Evolutionary conservation across 2,888 invertebrate genomes (phyloP).

Genomic region (Tridacna gigas): DNA sequence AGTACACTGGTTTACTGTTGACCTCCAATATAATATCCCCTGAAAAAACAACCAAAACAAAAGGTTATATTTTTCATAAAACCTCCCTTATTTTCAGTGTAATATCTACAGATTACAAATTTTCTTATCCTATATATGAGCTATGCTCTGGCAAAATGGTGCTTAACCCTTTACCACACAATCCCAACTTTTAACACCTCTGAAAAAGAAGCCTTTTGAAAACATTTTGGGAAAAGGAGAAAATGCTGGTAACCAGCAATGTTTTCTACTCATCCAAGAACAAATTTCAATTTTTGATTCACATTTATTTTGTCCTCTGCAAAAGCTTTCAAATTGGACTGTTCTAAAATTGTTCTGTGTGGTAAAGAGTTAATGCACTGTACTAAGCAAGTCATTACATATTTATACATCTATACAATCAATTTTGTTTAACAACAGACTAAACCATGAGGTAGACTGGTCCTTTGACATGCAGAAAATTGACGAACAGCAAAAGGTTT

Average conservation of each 20-base stretch:
- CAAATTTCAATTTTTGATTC: background rate
- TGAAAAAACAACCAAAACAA: conserved; percentile 2
- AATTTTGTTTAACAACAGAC: no score
- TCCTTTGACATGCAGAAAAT: no score
- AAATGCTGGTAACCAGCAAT: background rate
- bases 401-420: no score
- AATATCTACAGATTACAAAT: no score
- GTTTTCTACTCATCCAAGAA: background rate
- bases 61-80: background rate
- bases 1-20: conserved; percentile 73
- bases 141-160: no score
- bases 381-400: no score
- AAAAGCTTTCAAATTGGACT: background rate
- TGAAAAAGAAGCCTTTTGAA: background rate
- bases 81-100: no score
- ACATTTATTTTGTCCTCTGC: background rate
- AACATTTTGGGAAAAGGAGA: background rate
- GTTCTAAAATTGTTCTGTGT: background rate
- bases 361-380: background rate
- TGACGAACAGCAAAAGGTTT: no score
- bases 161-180: background rate
- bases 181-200: background rate
- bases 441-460: no score
- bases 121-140: no score
- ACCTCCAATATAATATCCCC: conserved; percentile 82